Evolutionary conservation across 2,113 vertebrate genomes (phyloP).

Genomic region (Xenopus laevis): DNA sequence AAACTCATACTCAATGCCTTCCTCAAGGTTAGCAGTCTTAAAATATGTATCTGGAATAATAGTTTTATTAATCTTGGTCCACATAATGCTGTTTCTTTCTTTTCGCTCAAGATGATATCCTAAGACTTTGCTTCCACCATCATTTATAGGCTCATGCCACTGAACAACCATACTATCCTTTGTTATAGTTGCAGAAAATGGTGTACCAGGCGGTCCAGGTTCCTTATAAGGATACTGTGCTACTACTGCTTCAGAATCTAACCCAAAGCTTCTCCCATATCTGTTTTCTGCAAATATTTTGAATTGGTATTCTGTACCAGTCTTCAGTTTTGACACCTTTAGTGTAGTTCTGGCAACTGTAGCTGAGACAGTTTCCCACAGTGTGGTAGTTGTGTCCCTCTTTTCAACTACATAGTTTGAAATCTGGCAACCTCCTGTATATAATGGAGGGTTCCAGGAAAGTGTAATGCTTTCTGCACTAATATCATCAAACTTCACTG

Average conservation of each 20-base stretch:
- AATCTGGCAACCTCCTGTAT: constrained; percentile 89
- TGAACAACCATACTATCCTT: constrained; percentile 90
- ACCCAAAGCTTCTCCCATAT: constrained; percentile 89
- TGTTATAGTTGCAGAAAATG: constrained; percentile 78
- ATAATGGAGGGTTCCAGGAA: constrained; percentile 87
- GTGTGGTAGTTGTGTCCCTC: constrained; percentile 85
- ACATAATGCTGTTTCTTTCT: constrained; percentile 95
- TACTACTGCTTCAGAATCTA: constrained; percentile 81
- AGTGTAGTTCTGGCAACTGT: constrained; percentile 86
- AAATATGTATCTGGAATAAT: constrained; percentile 86
- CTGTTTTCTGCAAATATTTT: constrained; percentile 96
- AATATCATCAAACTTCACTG: constrained; percentile 90
- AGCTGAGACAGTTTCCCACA: constrained; percentile 87
- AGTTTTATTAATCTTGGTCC: constrained; percentile 91
- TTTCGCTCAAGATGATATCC: constrained; percentile 96
- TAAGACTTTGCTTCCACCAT: constrained; percentile 86
- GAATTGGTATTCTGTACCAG: constrained; percentile 94
- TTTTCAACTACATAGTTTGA: constrained; percentile 96
- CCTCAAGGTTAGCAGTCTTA: constrained; percentile 88
- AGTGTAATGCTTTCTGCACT: constrained; percentile 89
- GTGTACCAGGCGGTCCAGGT: constrained; percentile 94
- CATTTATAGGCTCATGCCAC: constrained; percentile 92
- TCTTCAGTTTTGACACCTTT: constrained; percentile 87
- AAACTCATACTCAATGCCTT: constrained; percentile 94
- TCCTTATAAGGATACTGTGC: constrained; percentile 96